These are phyloP conservation scores for Percopsis transmontana DNA, from an alignment of 2,113 vertebrate species.

Conservation along the genomic window DNA sequence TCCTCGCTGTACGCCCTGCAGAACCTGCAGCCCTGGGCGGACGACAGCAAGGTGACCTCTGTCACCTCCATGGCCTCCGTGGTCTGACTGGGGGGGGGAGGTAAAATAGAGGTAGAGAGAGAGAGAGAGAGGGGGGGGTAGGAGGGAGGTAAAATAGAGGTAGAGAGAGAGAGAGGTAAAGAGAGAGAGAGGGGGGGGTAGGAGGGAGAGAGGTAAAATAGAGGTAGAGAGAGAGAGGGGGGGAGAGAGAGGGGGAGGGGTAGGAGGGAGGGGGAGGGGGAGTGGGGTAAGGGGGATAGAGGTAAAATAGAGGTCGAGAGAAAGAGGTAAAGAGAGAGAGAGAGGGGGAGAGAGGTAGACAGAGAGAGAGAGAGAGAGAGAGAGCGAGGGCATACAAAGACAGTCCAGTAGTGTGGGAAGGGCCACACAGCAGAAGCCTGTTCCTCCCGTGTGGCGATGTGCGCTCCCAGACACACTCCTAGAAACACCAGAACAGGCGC, in stretches of 20 bases:
- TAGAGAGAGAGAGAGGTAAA: conserved; percentile 4
- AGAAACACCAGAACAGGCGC: too few relatives aligned
- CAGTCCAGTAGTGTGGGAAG: too few relatives aligned
- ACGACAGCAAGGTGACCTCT: conserved; percentile 94
- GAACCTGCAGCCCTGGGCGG: conserved; percentile 98
- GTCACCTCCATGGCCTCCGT: conserved; percentile 91
- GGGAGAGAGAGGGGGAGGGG: not conserved
- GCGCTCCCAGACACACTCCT: too few relatives aligned
- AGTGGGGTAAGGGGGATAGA: not conserved
- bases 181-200: conserved; percentile 4
- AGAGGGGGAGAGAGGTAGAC: not conserved
- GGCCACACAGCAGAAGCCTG: conserved; percentile 38
- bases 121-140: conserved; percentile 13
- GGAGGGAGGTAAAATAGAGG: not conserved
- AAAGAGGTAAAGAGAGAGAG: not conserved
- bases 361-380: not conserved
- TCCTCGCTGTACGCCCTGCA: conserved; percentile 96
- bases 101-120: not conserved
- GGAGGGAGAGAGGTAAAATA: not conserved
- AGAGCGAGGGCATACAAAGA: not conserved
- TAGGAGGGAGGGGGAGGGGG: not conserved
- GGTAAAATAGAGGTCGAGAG: not conserved
- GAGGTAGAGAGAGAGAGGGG: not conserved
- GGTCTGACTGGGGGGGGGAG: conserved; percentile 76
- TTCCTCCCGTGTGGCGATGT: conserved; percentile 10